Conservation (phyloP, 2,797 vertebrate genomes). For the Cryptoblepharus egeriae region DNA sequence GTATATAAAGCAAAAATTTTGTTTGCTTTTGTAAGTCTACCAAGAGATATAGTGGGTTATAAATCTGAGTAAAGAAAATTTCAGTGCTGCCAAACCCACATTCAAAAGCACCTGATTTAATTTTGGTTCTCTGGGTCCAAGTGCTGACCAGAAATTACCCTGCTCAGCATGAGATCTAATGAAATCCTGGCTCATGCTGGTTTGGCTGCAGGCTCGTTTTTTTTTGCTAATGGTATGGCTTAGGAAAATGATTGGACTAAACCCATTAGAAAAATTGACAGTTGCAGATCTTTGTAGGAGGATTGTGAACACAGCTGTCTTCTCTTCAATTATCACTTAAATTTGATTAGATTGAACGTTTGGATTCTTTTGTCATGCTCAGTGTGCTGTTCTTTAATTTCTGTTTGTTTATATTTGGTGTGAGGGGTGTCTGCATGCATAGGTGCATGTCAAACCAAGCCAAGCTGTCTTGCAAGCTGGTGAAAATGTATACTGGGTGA, state of each 20-base stretch:
- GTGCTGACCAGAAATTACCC: slow-evolving; percentile 10
- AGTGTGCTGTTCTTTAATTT: slow-evolving; percentile 43
- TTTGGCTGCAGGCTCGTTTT: slow-evolving; percentile 30
- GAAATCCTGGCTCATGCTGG: slow-evolving; percentile 13
- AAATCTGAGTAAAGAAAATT: slow-evolving; percentile 20
- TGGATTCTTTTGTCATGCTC: slow-evolving; percentile 41
- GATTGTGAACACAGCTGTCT: slow-evolving; percentile 59
- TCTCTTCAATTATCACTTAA: slow-evolving; percentile 47
- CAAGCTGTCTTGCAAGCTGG: background rate
- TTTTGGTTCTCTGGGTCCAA: background rate
- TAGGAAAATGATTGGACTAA: slow-evolving; percentile 34
- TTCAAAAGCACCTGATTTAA: slow-evolving; percentile 12
- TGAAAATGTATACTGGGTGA: background rate
- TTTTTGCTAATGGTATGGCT: slow-evolving; percentile 57
- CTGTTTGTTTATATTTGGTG: slow-evolving; percentile 36
- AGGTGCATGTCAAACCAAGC: background rate
- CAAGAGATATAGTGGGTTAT: background rate
- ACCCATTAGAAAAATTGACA: slow-evolving; percentile 50
- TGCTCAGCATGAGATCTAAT: rapidly evolving
- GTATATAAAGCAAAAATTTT: background rate
- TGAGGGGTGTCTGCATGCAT: background rate
- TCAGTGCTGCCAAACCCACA: background rate
- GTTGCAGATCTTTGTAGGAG: slow-evolving; percentile 41
- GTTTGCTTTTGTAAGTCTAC: background rate
- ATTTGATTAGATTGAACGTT: slow-evolving; percentile 45